Conservation (phyloP, 2,888 invertebrate genomes). For the Leuctra nigra region DNA sequence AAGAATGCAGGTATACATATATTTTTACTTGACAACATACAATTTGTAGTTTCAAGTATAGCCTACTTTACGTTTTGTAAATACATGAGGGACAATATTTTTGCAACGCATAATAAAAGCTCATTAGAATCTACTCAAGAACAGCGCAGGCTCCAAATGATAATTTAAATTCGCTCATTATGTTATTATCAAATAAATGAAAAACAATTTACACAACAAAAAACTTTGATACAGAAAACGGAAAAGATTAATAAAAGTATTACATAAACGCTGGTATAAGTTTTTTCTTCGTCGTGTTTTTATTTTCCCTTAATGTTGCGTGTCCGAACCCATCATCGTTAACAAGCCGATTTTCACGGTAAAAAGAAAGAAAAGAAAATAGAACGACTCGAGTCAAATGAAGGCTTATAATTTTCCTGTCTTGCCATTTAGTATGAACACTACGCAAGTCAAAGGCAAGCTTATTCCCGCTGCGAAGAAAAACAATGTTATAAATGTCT, state of each 20-base stretch:
- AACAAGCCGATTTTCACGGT: neutral
- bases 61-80: too few species aligned
- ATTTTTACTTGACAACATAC: too few species aligned
- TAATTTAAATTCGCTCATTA: too few species aligned
- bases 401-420: conserved; percentile 8
- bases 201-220: neutral
- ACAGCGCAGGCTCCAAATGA: too few species aligned
- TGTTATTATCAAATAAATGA: neutral
- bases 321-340: neutral
- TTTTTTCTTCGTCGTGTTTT: neutral
- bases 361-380: neutral
- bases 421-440: neutral
- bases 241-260: conserved; percentile 1
- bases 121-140: too few species aligned
- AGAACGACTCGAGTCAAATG: neutral
- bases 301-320: conserved; percentile 1
- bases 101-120: too few species aligned
- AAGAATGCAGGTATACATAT: too few species aligned
- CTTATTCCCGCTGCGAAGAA: neutral
- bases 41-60: too few species aligned
- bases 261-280: neutral
- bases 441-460: neutral
- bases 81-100: too few species aligned
- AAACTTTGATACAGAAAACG: neutral
- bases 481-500: neutral